These are phyloP conservation scores for Neria commutata DNA, from an alignment of 2,888 invertebrate species.

Conservation along the genomic window DNA sequence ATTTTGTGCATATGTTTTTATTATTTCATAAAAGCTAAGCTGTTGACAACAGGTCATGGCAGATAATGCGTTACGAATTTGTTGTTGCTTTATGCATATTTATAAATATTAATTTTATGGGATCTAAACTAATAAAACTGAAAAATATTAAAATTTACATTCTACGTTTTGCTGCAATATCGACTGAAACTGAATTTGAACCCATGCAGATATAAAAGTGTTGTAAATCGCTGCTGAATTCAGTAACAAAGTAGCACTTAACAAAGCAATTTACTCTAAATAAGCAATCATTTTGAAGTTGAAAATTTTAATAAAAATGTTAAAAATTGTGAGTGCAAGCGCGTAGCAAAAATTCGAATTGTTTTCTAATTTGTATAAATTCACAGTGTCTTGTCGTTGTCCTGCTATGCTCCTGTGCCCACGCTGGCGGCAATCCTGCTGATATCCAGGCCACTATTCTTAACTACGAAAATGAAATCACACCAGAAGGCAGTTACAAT, in stretches of 20 bases:
- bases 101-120: too few species aligned
- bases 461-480: slow-evolving; percentile 41
- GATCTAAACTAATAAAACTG: too few species aligned
- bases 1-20: too few species aligned
- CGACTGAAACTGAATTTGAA: too few species aligned
- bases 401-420: slow-evolving; percentile 22
- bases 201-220: neutral
- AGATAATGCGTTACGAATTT: too few species aligned
- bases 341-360: neutral
- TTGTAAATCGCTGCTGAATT: too few species aligned
- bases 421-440: slow-evolving; percentile 30
- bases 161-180: too few species aligned
- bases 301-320: slow-evolving; percentile 36
- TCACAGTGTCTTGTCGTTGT: slow-evolving; percentile 16
- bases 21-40: too few species aligned
- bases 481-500: slow-evolving; percentile 61
- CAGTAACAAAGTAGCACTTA: slow-evolving; percentile 37
- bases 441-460: slow-evolving; percentile 43
- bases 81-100: too few species aligned
- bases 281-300: slow-evolving; percentile 6
- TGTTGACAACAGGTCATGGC: too few species aligned
- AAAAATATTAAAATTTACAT: too few species aligned
- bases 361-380: neutral
- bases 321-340: slow-evolving; percentile 41
- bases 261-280: slow-evolving; percentile 14